phyloP scores from a whole-genome alignment of 1,140 invertebrate species.

The Nylanderia fulva region DNA sequence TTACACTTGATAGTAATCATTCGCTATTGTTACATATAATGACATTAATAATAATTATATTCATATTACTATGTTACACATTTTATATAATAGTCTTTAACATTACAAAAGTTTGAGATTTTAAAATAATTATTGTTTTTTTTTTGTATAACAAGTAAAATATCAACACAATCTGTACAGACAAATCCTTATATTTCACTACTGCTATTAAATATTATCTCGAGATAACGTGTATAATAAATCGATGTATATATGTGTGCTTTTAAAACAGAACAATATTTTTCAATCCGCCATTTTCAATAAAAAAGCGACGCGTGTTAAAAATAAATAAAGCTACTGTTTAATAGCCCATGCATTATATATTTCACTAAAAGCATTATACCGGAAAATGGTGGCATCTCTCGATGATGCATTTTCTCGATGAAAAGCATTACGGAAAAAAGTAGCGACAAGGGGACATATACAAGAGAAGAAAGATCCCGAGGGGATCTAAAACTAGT shows the following conservation, averaged over 20 bases:
- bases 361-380: conserved; percentile 5
- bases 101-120: not conserved
- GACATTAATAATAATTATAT: conserved; percentile 12
- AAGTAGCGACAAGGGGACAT: not conserved
- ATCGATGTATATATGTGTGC: not conserved
- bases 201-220: not conserved
- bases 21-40: not conserved
- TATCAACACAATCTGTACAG: not conserved
- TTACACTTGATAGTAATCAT: conserved; percentile 21
- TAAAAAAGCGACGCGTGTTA: not conserved
- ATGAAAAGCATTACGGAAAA: not conserved
- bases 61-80: not conserved
- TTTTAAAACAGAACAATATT: not conserved
- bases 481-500: conserved; percentile 43
- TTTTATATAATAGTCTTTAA: not conserved
- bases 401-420: not conserved
- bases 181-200: not conserved
- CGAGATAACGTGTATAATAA: not conserved
- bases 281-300: not conserved
- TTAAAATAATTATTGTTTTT: not conserved
- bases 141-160: not conserved
- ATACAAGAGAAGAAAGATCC: not conserved
- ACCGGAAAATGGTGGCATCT: not conserved
- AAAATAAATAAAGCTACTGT: not conserved
- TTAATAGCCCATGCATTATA: not conserved